A percentile compares a stretch with the other conserved stretches of the same genome.
phyloP scores from a whole-genome alignment of 2,113 vertebrate species.

The Todiramphus chloris region DNA sequence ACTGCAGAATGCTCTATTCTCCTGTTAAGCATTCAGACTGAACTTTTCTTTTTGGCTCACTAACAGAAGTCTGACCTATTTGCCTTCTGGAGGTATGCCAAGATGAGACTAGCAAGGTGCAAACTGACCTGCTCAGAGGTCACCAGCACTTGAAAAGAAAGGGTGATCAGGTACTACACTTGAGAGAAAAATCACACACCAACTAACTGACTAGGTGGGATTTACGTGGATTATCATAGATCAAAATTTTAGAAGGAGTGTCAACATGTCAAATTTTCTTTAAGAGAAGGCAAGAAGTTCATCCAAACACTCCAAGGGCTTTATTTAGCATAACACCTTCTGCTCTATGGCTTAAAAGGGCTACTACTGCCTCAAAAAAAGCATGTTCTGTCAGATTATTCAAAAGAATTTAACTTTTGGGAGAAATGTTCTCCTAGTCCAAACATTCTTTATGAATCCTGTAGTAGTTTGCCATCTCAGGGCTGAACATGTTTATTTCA shows the following conservation, averaged over 20 bases:
- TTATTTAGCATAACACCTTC: conserved; percentile 70
- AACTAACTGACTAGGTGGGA: conserved; percentile 56
- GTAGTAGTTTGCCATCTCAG: conserved; percentile 4
- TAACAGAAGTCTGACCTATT: conserved; percentile 60
- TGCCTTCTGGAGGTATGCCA: conserved; percentile 58
- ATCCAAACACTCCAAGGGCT: conserved; percentile 56
- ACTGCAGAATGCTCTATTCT: neutral
- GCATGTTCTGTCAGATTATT: conserved; percentile 53
- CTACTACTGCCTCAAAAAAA: conserved; percentile 25
- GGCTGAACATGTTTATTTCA: conserved; percentile 9
- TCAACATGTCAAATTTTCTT: conserved; percentile 70
- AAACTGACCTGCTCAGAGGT: conserved; percentile 58
- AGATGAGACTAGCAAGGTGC: conserved; percentile 55
- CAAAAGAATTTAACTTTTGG: conserved; percentile 38
- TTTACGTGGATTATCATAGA: conserved; percentile 68
- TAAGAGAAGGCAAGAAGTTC: conserved; percentile 58
- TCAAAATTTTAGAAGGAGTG: conserved; percentile 61
- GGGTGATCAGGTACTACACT: conserved; percentile 32
- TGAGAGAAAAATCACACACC: conserved; percentile 50
- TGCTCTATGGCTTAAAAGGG: conserved; percentile 46
- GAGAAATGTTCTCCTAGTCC: neutral
- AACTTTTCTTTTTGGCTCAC: conserved; percentile 41
- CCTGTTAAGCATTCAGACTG: conserved; percentile 52
- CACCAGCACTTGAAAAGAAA: conserved; percentile 54
- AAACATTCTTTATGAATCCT: conserved; percentile 20